Evolutionary conservation across 2,797 vertebrate genomes (phyloP), one percentile per base, ranked within the genome.

Genomic region (Artibeus lituratus): DNA sequence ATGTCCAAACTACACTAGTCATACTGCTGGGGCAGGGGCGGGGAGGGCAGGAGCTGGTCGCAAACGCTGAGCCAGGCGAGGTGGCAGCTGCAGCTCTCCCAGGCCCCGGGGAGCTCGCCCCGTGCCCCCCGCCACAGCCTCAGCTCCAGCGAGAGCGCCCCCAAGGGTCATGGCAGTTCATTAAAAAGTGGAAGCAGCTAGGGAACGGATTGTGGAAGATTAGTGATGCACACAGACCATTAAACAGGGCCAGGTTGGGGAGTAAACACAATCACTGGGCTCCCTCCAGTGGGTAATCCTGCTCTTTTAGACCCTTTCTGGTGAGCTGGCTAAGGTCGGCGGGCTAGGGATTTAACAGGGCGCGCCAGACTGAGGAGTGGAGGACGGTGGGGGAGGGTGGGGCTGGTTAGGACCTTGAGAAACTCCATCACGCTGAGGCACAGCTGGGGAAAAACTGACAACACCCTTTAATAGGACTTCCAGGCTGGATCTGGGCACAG

Each of bases 171-270:
- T n/a, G n/a, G n/a, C n/a, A 98, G 98, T 98, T 98, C 98, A 98
- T 98, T 98, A 98, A 98, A 98, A 98, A 98, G 98, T 98, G 98
- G 98, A 98, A 98, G 98, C 98, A 98, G 98, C 98, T 98, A 98
- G 98, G 98, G 98, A 98, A 97, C 97, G 98, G 98, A 98, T 98
- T 98, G 98, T 98, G 98, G 98, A 97, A 98, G 98, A 98, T 99
- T 98, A 98, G 99, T 98, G 98, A 98, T 98, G 98, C 97, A 89
- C 98, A 98, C 98, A 97, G 98, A 98, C 98, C 98, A 97, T 97
- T 98, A 98, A 98, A 98, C 97, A 98, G 98, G 98, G 98, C 98
- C 98, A 95, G 98, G 98, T 98, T 98, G 98, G 96, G 97, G 98
- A 98, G 98, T 98, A 98, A 98, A 99, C 98, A 98, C 98, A 98